Percentiles rank a stretch among this genome's conserved stretches.
These are phyloP conservation scores for Alloplasta piceator DNA, from an alignment of 2,888 invertebrate genomes.

Conservation along the genomic window DNA sequence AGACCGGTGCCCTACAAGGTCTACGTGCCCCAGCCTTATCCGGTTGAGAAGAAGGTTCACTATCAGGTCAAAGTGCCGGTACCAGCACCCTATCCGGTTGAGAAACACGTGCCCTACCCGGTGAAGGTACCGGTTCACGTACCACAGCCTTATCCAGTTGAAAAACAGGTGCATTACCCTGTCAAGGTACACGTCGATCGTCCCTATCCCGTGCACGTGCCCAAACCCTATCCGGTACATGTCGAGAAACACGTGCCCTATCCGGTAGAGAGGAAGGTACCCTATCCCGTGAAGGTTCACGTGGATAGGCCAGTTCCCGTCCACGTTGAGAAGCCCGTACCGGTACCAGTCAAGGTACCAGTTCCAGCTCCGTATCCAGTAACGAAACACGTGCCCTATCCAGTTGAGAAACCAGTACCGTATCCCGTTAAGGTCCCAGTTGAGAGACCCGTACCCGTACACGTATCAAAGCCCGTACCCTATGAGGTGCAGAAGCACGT, in stretches of 20 bases:
- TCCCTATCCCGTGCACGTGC: slow-evolving; percentile 88
- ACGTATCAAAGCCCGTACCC: slow-evolving; percentile 79
- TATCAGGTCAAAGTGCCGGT: slow-evolving; percentile 80
- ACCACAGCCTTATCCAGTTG: slow-evolving; percentile 90
- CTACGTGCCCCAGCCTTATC: slow-evolving; percentile 81
- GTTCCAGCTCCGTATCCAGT: slow-evolving; percentile 79
- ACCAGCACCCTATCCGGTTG: slow-evolving; percentile 82
- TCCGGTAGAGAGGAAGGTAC: slow-evolving; percentile 85
- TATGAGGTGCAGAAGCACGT: slow-evolving; percentile 84
- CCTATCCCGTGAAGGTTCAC: slow-evolving; percentile 79
- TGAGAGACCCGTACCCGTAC: slow-evolving; percentile 82
- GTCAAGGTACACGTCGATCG: slow-evolving; percentile 89
- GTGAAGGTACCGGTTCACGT: slow-evolving; percentile 90
- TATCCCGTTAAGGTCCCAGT: slow-evolving; percentile 86
- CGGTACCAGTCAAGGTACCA: slow-evolving; percentile 87
- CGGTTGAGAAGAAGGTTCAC: slow-evolving; percentile 81
- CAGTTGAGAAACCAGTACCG: slow-evolving; percentile 86
- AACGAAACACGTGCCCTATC: slow-evolving; percentile 77
- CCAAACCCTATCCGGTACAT: slow-evolving; percentile 88
- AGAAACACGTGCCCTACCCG: slow-evolving; percentile 87
- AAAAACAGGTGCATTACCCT: slow-evolving; percentile 89
- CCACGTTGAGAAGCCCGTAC: slow-evolving; percentile 91
- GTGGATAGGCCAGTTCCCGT: slow-evolving; percentile 88
- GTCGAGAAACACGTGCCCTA: slow-evolving; percentile 89
- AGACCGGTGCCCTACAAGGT: slow-evolving; percentile 82